These are phyloP conservation scores for Phenacoccus solenopsis DNA, from an alignment of 1,140 invertebrate species.

Conservation along the genomic window DNA sequence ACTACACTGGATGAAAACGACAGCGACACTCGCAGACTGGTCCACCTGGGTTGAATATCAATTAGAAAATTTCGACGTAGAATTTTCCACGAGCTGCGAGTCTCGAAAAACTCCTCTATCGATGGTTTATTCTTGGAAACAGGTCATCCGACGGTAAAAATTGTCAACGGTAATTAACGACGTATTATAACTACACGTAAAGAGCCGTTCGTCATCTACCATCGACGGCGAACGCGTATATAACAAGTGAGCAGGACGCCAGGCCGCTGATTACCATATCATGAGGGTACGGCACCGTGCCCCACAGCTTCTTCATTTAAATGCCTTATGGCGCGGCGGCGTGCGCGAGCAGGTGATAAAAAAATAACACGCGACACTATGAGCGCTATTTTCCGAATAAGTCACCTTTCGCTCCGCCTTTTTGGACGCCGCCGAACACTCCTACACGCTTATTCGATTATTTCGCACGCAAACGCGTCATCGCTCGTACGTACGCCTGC, in stretches of 20 bases:
- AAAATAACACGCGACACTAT: not conserved
- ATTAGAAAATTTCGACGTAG: no score
- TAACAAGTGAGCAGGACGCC: not conserved
- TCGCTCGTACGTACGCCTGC: no score
- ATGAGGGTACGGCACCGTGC: not conserved
- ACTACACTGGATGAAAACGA: no score
- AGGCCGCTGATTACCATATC: not conserved
- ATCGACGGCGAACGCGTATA: no score
- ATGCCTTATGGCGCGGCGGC: not conserved
- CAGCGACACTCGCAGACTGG: no score
- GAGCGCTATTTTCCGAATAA: not conserved
- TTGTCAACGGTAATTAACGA: not conserved
- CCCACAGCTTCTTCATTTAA: not conserved
- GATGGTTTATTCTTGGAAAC: no score
- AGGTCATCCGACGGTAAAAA: not conserved
- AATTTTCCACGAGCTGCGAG: no score
- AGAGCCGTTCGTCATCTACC: not conserved
- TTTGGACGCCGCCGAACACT: not conserved
- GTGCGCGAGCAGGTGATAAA: not conserved
- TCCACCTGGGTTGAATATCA: no score
- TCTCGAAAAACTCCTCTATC: no score
- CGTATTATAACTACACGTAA: not conserved
- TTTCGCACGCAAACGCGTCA: no score
- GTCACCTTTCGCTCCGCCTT: not conserved
- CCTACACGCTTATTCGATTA: no score